These are phyloP conservation scores for Ectemnius lituratus DNA, from an alignment of 2,888 invertebrate species.

Conservation along the genomic window DNA sequence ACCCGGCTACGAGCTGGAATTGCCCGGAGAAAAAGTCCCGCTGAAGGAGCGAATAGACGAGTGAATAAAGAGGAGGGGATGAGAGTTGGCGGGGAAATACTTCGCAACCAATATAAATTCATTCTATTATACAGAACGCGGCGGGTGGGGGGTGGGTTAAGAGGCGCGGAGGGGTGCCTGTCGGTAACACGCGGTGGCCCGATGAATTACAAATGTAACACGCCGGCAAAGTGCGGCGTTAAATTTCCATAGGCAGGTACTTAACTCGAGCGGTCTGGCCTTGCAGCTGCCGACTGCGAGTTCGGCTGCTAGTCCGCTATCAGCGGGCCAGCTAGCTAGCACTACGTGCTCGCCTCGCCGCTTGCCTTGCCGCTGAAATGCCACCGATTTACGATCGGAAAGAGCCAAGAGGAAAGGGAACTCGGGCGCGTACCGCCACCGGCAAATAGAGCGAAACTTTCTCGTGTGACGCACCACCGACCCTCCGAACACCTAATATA, in stretches of 20 bases:
- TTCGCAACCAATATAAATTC: slow-evolving; percentile 62
- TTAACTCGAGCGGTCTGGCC: slow-evolving; percentile 48
- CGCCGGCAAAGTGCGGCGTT: slow-evolving; percentile 60
- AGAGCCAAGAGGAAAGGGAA: slow-evolving; percentile 27
- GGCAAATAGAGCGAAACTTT: slow-evolving; percentile 35
- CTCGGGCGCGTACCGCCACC: slow-evolving; percentile 5
- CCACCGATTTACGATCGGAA: slow-evolving; percentile 41
- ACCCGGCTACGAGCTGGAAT: slow-evolving; percentile 14
- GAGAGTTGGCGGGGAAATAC: slow-evolving; percentile 13
- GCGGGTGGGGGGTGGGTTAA: slow-evolving; percentile 11
- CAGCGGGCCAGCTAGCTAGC: slow-evolving; percentile 34
- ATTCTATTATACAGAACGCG: slow-evolving; percentile 59
- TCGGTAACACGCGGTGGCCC: slow-evolving; percentile 57
- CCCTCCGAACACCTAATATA: slow-evolving; percentile 1
- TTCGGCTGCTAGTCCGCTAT: slow-evolving; percentile 54
- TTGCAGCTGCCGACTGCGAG: slow-evolving; percentile 38
- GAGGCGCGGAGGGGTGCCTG: slow-evolving; percentile 21
- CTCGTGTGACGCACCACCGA: neutral
- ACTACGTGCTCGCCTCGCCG: slow-evolving; percentile 54
- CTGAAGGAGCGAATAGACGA: neutral
- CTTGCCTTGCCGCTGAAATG: slow-evolving; percentile 37
- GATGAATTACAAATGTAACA: slow-evolving; percentile 69
- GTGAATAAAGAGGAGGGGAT: slow-evolving; percentile 5
- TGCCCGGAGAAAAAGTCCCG: neutral
- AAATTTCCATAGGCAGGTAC: slow-evolving; percentile 65